Percentiles rank a stretch among this genome's conserved stretches.
Evolutionary conservation across 2,888 invertebrate species (phyloP).

Genomic region (Nomada hirtipes): DNA sequence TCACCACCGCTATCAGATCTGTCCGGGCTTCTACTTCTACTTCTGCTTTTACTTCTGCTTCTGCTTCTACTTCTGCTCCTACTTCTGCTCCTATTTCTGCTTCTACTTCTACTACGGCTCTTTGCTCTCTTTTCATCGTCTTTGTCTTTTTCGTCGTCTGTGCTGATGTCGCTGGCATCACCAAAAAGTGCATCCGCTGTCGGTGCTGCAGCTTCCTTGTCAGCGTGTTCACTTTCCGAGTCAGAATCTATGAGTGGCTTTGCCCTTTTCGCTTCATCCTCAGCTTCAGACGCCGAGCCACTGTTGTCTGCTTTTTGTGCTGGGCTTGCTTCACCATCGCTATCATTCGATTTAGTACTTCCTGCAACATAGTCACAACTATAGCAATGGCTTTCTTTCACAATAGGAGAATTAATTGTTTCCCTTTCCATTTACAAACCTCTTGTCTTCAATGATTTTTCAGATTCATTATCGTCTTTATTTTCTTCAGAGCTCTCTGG

Average conservation of each 20-base stretch:
- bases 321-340: slow-evolving; percentile 81
- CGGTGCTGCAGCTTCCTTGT: slow-evolving; percentile 85
- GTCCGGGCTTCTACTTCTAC: slow-evolving; percentile 78
- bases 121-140: slow-evolving; percentile 79
- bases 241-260: slow-evolving; percentile 88
- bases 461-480: slow-evolving; percentile 79
- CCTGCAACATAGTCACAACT: slow-evolving; percentile 19
- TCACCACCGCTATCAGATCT: slow-evolving; percentile 81
- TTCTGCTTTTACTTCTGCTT: slow-evolving; percentile 83
- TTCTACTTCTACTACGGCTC: slow-evolving; percentile 86
- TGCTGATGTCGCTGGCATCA: slow-evolving; percentile 96
- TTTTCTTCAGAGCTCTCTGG: slow-evolving; percentile 69
- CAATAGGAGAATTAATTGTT: background rate
- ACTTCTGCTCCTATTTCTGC: slow-evolving; percentile 85
- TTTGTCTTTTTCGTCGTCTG: slow-evolving; percentile 89
- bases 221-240: slow-evolving; percentile 86
- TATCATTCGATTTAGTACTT: slow-evolving; percentile 81
- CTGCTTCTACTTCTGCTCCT: slow-evolving; percentile 77
- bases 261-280: slow-evolving; percentile 83
- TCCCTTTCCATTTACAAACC: slow-evolving; percentile 54
- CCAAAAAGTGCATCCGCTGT: slow-evolving; percentile 95
- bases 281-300: slow-evolving; percentile 78
- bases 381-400: background rate
- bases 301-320: slow-evolving; percentile 81
- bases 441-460: slow-evolving; percentile 73